Evolutionary conservation across 2,888 invertebrate genomes (phyloP).

Genomic region (Laothoe populi): DNA sequence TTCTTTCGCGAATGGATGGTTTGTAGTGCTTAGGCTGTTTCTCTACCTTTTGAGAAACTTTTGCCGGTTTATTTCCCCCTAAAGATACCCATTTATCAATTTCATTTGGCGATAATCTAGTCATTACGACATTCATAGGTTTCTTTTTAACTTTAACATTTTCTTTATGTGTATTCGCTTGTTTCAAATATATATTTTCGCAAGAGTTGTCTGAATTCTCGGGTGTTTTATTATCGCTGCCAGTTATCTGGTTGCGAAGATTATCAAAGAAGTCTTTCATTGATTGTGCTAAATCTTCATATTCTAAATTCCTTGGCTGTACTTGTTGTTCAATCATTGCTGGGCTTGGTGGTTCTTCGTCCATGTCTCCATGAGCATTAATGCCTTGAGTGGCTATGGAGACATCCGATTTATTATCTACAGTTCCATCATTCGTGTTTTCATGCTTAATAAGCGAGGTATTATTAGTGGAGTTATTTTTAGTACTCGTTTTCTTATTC

Average conservation of each 20-base stretch:
- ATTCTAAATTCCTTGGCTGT: constrained; percentile 54
- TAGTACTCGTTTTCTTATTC: neutral
- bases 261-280: constrained; percentile 55
- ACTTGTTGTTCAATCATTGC: constrained; percentile 46
- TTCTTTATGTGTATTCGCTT: neutral
- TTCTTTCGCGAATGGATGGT: neutral
- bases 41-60: neutral
- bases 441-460: neutral
- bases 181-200: neutral
- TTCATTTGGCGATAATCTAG: neutral
- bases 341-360: constrained; percentile 60
- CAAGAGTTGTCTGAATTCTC: constrained; percentile 8
- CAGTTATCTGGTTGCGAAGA: constrained; percentile 49
- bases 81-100: constrained; percentile 13
- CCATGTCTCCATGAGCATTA: constrained; percentile 60
- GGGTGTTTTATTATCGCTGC: constrained; percentile 30
- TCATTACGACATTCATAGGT: neutral
- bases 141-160: neutral
- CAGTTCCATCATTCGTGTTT: constrained; percentile 18
- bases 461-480: neutral
- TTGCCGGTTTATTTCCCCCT: constrained; percentile 15
- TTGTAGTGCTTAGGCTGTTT: neutral
- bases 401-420: constrained; percentile 44
- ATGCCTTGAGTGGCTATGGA: constrained; percentile 65
- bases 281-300: constrained; percentile 51